Base-by-base conservation (phyloP, 2,113 vertebrate genomes). In the Hemibagrus wyckioides region DNA sequence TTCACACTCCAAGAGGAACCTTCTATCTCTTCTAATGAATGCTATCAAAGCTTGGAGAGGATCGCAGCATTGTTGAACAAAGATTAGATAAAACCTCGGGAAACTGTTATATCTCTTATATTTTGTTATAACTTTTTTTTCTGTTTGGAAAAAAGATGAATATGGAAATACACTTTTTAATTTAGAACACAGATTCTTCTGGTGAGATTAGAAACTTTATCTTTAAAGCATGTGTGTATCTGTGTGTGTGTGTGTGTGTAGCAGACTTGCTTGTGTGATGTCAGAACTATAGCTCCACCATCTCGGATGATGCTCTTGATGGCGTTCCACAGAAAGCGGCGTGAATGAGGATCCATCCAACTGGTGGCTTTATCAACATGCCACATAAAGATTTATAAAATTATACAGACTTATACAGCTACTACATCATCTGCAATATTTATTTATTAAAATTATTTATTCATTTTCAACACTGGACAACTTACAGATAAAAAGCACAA, bases 271-370 rank as follows among this genome's bases (percentile, higher is more conserved):
- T 97, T 99, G 95, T 99, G 98, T 82, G 98, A 99, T 0, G 97
- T 99, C 33, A 99, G 95, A 86, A 99, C 96, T 89, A 99, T 97
- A 0, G 97, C 97, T 90, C 97, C 93, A 30, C 97, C 96, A 48
- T 98, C 96, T 92, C 94, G 95, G 90, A 98, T 97, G 90, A 99
- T 94, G 0, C 95, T 95, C 92, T 97, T 92, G 83, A 99, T 97
- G 17, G 96, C 95, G 39, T 97, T 97, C 98, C 98, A 99, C 81
- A 99, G 93, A 92, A 98, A 96, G 82, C 97, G 96, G 0, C 97
- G 96, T 0, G 97, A 97, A 91, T 97, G 97, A 15, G 98, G 98
- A 90, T 99, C 98, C 97, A 99, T 99, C 50, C 98, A 98, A 0
- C 97, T 98, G 0, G 97, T 99, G 0, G 98, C 98, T 89, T 99